These are phyloP conservation scores for Ceratosolen solmsi DNA, from an alignment of 1,140 invertebrate species.

Conservation along the genomic window DNA sequence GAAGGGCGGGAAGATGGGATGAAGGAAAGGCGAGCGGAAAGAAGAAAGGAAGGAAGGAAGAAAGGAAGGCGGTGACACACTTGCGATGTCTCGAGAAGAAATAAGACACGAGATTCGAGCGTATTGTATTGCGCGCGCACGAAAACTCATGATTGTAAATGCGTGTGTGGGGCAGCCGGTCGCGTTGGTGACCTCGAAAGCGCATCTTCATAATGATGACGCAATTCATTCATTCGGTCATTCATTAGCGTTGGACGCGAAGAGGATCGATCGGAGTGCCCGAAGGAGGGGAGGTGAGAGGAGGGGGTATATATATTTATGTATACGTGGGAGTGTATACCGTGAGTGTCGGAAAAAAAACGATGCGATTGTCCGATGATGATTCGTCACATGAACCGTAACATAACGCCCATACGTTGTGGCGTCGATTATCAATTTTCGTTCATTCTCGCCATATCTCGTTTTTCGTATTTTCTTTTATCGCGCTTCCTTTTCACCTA, in stretches of 20 bases:
- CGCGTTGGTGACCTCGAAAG: constrained; percentile 31
- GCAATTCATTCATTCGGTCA: constrained; percentile 52
- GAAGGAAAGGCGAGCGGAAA: not conserved
- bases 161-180: not conserved
- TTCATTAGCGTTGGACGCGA: constrained; percentile 38
- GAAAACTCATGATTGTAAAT: not conserved
- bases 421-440: too few relatives aligned
- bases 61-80: not conserved
- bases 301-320: not conserved
- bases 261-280: not conserved
- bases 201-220: constrained; percentile 49
- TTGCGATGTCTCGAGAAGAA: not conserved
- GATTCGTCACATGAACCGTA: constrained; percentile 14
- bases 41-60: not conserved
- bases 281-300: too few relatives aligned
- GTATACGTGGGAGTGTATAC: constrained; percentile 9
- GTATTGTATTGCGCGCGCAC: not conserved
- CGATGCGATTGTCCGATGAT: constrained; percentile 15
- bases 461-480: not conserved
- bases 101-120: not conserved
- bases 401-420: not conserved
- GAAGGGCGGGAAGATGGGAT: not conserved
- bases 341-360: constrained; percentile 9
- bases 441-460: not conserved
- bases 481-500: not conserved